Evolutionary conservation across 2,113 vertebrate species (phyloP), one percentile per base, ranked within the genome.

Genomic region (Cheirogaleus medius): DNA sequence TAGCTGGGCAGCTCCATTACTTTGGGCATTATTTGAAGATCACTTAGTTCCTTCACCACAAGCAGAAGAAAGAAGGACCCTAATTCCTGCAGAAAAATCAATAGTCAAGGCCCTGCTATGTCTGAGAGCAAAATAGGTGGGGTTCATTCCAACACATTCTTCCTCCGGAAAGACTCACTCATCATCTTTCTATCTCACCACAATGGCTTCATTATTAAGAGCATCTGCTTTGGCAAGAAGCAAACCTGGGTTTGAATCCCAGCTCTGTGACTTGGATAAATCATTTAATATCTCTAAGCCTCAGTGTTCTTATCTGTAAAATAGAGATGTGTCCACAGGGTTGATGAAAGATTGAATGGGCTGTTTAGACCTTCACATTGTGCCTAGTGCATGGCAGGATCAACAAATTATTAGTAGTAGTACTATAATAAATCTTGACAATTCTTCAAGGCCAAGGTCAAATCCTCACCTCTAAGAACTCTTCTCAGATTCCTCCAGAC

Each of bases 61-160:
- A 88, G 34, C 25, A 71, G 64, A 94, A 95, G 21, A 32, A 94
- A 81, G 13, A 66, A 85, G 54, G 8, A 15, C 1, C 8, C 23
- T 18, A 42, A 80, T 71, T 91, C 83, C 69, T 96, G 29, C 37
- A 85, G 13, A 12, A 83, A 90, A 97, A 92, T 34, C 25, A 68
- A 81, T 54, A 82, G 23, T 47, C 13, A 90, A 80, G 49, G 23
- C 34, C 52, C 9, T 86, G 5, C 17, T 69, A 47, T 37, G 4
- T 47, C 18, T 83, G 29, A 78, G 13, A 74, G 9, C 10, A 74
- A 78, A 15, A 32, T 39, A 82, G 68, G 9, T 5, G 29, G 73
- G 15, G 12, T 71, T 88, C 37, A 81, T 7, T 63, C 15, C 23
- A 89, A 82, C 0, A 54, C 1, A 76, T 63, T 60, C 74, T 63